Base-by-base conservation (phyloP, 2,113 vertebrate genomes). In the Strigops habroptila region DNA sequence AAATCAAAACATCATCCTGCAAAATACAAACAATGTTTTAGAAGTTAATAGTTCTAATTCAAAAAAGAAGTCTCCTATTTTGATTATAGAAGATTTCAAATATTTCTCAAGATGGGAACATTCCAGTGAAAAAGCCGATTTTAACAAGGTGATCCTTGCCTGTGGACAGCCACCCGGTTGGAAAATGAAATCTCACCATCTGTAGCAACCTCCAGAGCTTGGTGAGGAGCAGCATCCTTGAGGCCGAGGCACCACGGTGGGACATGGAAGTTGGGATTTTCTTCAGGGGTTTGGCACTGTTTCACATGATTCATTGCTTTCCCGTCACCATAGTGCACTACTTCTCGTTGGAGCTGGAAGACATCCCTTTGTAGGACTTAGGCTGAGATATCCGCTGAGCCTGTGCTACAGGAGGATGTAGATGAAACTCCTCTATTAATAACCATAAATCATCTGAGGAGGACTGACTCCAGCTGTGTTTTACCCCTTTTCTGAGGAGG, bases 181-280 rank as follows among this genome's bases (percentile, higher is more conserved):
- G 77, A 41, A 82, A 86, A 90, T 30, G 60, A 51, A 63, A 46
- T 37, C 53, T 67, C 30, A 37, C 33, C 33, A 33, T 22, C 86
- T 4, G 0, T 46, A 41, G 60, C 0, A 6, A 78, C 37, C 43
- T 78, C 18, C 6, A 2, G 82, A 51, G 46, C 52, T 62, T 22
- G 52, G 16, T 55, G 46, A 55, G 65, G 46, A 62, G 48, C 4
- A 57, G n/a, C 41, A 25, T 25, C 13, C 43, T 73, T 2, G 1
- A 52, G 53, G 70, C 37, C 0, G 3, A 63, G 60, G 53, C 48
- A 18, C 17, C 23, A 23, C 1, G 0, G 41, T 49, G 77, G 22
- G 48, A 37, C 13, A 2, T 10, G 39, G 37, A 33, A 78, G 10
- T 12, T 81, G 64, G 24, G 51, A 24, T 71, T 71, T 77, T 71